Conservation (phyloP, 2,797 vertebrate species). For the Lacerta agilis region DNA sequence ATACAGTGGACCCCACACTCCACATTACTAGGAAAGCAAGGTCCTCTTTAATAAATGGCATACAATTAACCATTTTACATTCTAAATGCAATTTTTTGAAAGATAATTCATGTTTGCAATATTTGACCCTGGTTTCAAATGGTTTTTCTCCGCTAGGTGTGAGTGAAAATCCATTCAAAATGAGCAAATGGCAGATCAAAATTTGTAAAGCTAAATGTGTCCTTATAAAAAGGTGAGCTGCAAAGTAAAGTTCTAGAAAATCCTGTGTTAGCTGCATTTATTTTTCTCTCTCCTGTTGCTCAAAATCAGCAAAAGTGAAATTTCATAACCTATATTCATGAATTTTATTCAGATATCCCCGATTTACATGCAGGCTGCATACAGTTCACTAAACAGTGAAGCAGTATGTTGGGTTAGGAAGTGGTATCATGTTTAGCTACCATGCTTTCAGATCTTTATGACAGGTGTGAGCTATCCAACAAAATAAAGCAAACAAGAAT, state of each 20-base stretch:
- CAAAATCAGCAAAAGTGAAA: not conserved
- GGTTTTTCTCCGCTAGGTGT: constrained; percentile 15
- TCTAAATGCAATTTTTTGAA: constrained; percentile 12
- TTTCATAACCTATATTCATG: not conserved
- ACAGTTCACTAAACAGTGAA: not conserved
- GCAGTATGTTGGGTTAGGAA: not conserved
- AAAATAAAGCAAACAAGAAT: not conserved
- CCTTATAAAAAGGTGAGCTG: not conserved
- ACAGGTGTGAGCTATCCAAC: not conserved
- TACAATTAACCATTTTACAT: constrained; percentile 27
- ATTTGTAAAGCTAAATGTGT: not conserved
- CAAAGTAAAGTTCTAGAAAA: not conserved
- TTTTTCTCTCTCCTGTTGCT: not conserved
- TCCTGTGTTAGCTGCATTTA: not conserved
- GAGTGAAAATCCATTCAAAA: constrained; percentile 37
- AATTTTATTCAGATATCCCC: not conserved
- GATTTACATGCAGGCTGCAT: not conserved
- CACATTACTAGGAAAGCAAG: not conserved
- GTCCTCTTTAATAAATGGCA: not conserved
- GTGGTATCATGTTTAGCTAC: not conserved
- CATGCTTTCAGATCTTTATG: not conserved
- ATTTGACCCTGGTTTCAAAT: constrained; percentile 1
- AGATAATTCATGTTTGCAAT: not conserved
- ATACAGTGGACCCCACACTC: not conserved
- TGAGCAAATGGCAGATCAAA: not conserved